Evolutionary conservation across 2,113 vertebrate species (phyloP).

Genomic region (Candoia aspera): DNA sequence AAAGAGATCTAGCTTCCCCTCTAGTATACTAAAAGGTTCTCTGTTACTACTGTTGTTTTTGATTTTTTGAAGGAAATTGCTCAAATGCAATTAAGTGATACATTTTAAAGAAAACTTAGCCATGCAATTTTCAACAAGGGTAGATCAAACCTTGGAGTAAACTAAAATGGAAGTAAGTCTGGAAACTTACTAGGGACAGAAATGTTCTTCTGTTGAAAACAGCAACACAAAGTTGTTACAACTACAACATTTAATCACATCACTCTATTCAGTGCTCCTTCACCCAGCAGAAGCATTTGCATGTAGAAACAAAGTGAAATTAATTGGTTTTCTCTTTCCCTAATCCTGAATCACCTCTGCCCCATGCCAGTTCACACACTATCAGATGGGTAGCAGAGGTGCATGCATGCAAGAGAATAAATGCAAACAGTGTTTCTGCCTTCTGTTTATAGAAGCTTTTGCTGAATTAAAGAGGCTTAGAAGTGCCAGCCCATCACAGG

Average conservation of each 20-base stretch:
- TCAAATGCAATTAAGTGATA: not conserved
- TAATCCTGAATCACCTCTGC: not conserved
- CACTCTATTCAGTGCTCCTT: not conserved
- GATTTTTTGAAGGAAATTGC: not conserved
- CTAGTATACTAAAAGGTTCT: not conserved
- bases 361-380: no score
- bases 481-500: not conserved
- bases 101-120: not conserved
- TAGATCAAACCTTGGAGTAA: constrained; percentile 10
- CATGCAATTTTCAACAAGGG: not conserved
- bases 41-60: not conserved
- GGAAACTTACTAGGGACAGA: constrained; percentile 42
- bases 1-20: not conserved
- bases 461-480: not conserved
- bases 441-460: not conserved
- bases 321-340: not conserved
- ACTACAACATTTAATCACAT: not conserved
- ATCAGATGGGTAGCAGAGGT: no score
- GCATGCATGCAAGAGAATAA: not conserved
- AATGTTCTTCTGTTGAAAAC: not conserved
- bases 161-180: constrained; percentile 44
- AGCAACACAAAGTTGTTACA: not conserved
- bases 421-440: not conserved
- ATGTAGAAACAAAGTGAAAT: not conserved
- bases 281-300: not conserved